Evolutionary conservation across 2,797 vertebrate species (phyloP).

Genomic region (Yasuhikotakia modesta): DNA sequence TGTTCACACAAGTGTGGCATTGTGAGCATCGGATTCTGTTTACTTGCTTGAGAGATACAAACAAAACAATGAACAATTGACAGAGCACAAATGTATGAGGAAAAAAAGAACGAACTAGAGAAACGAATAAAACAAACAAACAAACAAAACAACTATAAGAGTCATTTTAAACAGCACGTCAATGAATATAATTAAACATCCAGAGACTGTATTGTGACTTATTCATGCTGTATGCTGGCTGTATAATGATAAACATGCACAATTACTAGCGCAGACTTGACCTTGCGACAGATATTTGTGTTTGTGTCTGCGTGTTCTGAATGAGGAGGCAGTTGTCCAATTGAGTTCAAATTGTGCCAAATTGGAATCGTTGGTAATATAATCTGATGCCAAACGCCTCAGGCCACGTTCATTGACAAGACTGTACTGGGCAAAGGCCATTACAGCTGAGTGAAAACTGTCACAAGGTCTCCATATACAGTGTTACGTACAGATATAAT

Average conservation of each 20-base stretch:
- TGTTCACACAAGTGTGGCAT: background rate
- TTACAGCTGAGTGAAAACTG: constrained; percentile 34
- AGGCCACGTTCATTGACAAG: constrained; percentile 48
- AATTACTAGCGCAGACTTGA: constrained; percentile 29
- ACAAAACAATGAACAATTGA: constrained; percentile 15
- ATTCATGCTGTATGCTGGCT: constrained; percentile 35
- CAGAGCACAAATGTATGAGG: background rate
- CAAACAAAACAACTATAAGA: constrained; percentile 21
- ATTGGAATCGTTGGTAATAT: constrained; percentile 45
- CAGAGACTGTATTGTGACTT: constrained; percentile 51
- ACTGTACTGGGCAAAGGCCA: constrained; percentile 37
- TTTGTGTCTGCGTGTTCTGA: constrained; percentile 41
- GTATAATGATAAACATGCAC: constrained; percentile 4
- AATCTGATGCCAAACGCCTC: constrained; percentile 30
- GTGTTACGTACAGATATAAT: background rate
- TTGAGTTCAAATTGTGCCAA: constrained; percentile 47
- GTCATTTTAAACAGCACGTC: constrained; percentile 47
- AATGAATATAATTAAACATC: constrained; percentile 42
- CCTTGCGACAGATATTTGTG: constrained; percentile 17
- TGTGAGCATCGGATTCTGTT: background rate
- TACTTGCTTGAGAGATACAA: constrained; percentile 1
- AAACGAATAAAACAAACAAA: background rate
- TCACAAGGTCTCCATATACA: constrained; percentile 6
- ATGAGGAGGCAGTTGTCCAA: constrained; percentile 44
- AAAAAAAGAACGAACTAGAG: background rate